Base-by-base conservation (phyloP, 2,113 vertebrate genomes). In the Rhizomys pruinosus region DNA sequence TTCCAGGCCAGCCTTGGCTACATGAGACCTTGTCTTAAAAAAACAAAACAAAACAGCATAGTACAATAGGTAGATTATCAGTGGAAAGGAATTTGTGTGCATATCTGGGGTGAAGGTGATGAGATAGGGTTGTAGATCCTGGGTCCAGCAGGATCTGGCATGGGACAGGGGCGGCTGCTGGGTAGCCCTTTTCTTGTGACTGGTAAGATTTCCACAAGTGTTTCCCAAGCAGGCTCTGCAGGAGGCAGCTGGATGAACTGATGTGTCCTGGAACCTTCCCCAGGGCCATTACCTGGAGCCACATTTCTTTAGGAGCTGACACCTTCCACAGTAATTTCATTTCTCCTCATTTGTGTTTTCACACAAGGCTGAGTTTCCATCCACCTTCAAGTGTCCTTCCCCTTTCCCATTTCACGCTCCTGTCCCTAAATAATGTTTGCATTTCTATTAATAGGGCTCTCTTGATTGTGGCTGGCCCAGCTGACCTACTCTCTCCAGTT, bases 361-460 rank as follows among this genome's bases (percentile, higher is more conserved):
- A 96, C 92, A 93, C 91, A 87, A 97, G 96, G 42, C 90, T 96
- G 95, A 81, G 57, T 94, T 95, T 96, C 95, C 91, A 92, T 92
- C 95, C 95, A 96, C 96, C 95, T 96, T 95, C 94, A 79, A 57
- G 91, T 95, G 95, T 79, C 90, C 96, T 95, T 97, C 88, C 92
- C 92, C 95, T 95, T 96, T 95, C 91, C 93, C 87, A 96, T 96
- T 97, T 97, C 96, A 96, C 0, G 39, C 93, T 96, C 87, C 96
- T 87, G 94, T 96, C 96, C 96, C 96, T 97, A 97, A 96, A 96
- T 97, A 97, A 97, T 93, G 96, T 88, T 97, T 95, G 95, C 29
- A 9, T 94, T 93, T 91, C 96, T 97, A 95, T 96, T 96, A 93
- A 90, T 93, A 95, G 90, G 84, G 63, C 87, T 52, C 52, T 55